Base-by-base conservation (phyloP, 2,797 vertebrate species). In the Macropus fuliginosus region DNA sequence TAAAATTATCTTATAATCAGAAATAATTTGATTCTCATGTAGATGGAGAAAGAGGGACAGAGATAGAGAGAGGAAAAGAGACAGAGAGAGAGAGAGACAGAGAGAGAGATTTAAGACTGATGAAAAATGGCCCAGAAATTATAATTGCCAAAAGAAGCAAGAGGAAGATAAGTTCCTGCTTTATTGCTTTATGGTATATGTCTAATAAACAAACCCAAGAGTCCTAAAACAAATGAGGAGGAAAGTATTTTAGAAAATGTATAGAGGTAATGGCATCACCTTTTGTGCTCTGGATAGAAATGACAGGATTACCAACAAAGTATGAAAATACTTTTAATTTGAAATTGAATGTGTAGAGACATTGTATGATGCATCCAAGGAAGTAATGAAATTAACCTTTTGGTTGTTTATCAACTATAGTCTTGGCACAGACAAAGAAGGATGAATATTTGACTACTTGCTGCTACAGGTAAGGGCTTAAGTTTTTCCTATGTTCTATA, bases 121-220 rank as follows among this genome's bases (percentile, higher is more conserved):
- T 89, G 6, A 91, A 55, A 91, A 92, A 34, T 91, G 56, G 91
- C 14, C 40, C 74, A 54, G 29, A 95, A 92, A 93, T 93, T 18
- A 94, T 94, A 95, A 95, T 95, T 54, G 57, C 50, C 31, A 16
- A 90, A 93, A 87, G 0, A 87, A 56, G 29, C 95, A 93, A 93
- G 16, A 34, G 92, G 8, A 94, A n/a, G 24, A 56, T 94, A 66
- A 94, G 10, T 8, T 91, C 96, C 91, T 92, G 92, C 52, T 4
- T 95, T 93, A 95, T 93, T 94, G 94, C 55, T 3, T 95, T 94
- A 95, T 93, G 93, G 92, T 94, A 52, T 90, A 89, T 24, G 16
- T 92, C 27, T 93, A 91, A 93, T 95, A 96, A 93, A 96, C 87
- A 95, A 94, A 89, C 6, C 29, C 93, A 94, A 74, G n/a, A 89